These are phyloP conservation scores for Saguinus oedipus DNA, from an alignment of 2,797 vertebrate genomes.

Conservation along the genomic window DNA sequence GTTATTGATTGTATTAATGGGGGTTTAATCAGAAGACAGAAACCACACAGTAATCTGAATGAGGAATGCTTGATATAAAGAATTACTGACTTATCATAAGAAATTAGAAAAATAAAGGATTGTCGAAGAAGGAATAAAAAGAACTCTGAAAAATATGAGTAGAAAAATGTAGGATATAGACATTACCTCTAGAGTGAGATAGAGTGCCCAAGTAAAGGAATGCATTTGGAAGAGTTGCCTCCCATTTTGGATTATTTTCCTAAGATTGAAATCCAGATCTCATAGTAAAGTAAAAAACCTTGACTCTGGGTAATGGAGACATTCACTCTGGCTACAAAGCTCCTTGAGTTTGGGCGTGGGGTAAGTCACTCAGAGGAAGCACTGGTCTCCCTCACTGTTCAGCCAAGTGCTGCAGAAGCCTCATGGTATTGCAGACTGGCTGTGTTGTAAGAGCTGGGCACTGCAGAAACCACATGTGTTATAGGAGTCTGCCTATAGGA, in stretches of 20 bases:
- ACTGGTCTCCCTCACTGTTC: background rate
- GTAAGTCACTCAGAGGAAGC: background rate
- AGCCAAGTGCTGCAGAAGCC: background rate
- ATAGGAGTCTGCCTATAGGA: background rate
- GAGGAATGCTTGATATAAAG: background rate
- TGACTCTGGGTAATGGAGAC: background rate
- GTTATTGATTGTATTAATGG: background rate
- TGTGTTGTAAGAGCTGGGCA: background rate
- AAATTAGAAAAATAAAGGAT: background rate
- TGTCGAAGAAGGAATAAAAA: background rate
- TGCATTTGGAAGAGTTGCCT: background rate
- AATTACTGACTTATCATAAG: background rate
- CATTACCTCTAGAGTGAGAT: accelerated
- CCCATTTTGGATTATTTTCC: background rate
- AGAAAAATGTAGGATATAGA: background rate
- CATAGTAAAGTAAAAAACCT: background rate
- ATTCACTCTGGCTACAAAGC: background rate
- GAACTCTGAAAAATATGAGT: background rate
- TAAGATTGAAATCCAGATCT: background rate
- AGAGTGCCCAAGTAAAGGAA: background rate
- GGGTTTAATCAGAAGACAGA: background rate
- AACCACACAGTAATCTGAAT: background rate
- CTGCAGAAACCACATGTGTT: background rate
- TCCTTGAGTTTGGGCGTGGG: background rate
- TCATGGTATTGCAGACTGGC: no score